phyloP scores from a whole-genome alignment of 2,113 vertebrate species.

The Chionodraco myersi region DNA sequence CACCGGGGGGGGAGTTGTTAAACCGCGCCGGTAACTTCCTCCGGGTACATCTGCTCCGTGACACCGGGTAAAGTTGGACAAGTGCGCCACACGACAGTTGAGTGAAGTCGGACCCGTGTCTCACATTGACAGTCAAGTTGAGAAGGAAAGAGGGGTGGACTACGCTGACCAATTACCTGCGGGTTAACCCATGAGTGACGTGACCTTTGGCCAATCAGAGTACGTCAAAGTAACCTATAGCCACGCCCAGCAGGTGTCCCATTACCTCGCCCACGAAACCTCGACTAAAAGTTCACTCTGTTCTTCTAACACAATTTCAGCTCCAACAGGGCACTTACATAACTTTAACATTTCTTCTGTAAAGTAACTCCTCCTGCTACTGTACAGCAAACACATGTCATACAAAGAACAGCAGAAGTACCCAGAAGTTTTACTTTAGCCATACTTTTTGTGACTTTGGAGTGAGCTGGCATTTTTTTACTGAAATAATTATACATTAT shows the following conservation, averaged over 20 bases:
- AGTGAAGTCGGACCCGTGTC: slow-evolving; percentile 59
- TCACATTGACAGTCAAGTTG: slow-evolving; percentile 52
- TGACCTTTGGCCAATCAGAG: slow-evolving; percentile 57
- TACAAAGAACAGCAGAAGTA: neutral
- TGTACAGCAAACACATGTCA: neutral
- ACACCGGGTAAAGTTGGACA: slow-evolving; percentile 44
- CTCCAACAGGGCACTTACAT: slow-evolving; percentile 30
- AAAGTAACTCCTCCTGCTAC: neutral
- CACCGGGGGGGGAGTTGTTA: neutral
- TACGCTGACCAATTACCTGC: slow-evolving; percentile 71
- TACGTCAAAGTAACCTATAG: neutral
- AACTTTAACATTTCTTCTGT: neutral
- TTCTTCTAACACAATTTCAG: slow-evolving; percentile 4
- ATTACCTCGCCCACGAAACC: slow-evolving; percentile 25
- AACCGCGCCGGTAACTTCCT: slow-evolving; percentile 22
- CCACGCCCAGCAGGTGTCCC: too few relatives aligned
- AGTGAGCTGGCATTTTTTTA: too few relatives aligned
- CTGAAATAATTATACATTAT: too few relatives aligned
- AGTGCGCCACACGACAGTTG: slow-evolving; percentile 62
- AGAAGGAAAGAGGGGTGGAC: slow-evolving; percentile 36
- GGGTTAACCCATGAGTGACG: slow-evolving; percentile 49
- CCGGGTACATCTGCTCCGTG: slow-evolving; percentile 17
- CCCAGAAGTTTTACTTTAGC: neutral
- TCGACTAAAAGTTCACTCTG: slow-evolving; percentile 10
- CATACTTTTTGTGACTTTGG: neutral